Evolutionary conservation across 2,113 vertebrate species (phyloP), one percentile per base, ranked within the genome.

Genomic region (Pelecanoides urinatrix): DNA sequence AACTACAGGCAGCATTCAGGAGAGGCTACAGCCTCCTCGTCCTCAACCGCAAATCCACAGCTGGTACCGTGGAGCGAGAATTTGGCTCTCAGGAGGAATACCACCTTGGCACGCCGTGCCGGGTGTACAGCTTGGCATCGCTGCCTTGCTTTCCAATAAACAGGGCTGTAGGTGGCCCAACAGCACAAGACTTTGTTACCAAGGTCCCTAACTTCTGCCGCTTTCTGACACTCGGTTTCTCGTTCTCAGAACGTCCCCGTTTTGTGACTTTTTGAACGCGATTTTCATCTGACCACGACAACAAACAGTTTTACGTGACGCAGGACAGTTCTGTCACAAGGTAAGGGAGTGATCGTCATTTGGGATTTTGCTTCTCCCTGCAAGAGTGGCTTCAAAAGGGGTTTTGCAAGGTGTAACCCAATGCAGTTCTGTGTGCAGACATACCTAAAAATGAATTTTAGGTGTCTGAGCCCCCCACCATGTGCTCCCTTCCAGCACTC

Each of bases 21-120:
- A 55, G 6, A 40, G 16, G 23, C 23, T 38, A 44, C 23, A 34
- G 34, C 42, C 36, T 70, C 56, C 49, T 63, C 20, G 16, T 34
- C 38, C 58, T 53, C n/a, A 42, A 25, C 34, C 40, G 47, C 67
- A 79, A 61, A 78, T 12, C 66, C 32, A 52, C 7, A 30, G 7
- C 18, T 40, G 14, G 12, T 29, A 26, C 23, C 2, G 4, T 4
- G 26, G 15, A 42, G 27, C 0, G 1, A 55, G 59, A n/a, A 44
- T 38, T 15, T 44, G 12, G 68, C 27, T 23, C 47, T 47, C 4
- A 8, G 20, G 6, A 40, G 25, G 40, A 53, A 71, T 15, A 34
- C 58, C 1, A 10, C 26, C 36, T 32, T 11, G 12, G 22, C 50
- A 65, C 2, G 0, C 34, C 36, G 19, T 1, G 12, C 42, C 27